Evolutionary conservation across 2,113 vertebrate genomes (phyloP), one percentile per base, ranked within the genome.

Genomic region (Hiodon tergisus): DNA sequence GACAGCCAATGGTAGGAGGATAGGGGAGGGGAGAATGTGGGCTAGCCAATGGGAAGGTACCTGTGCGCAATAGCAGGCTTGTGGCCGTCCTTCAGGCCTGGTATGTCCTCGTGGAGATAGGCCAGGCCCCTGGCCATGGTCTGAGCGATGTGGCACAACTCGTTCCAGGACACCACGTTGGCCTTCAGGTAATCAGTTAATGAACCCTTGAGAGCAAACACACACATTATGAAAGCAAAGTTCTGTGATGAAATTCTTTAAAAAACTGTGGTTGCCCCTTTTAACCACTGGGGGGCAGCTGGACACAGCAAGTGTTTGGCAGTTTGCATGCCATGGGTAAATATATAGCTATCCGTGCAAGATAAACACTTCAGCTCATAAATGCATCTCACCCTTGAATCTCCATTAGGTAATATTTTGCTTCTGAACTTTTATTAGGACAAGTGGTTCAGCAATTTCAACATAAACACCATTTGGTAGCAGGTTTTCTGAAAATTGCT

Each of bases 1-100:
- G 51, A 46, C 5, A 73, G 61, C 47, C 60, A 53, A 5, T 55
- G 17, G 10, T 62, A 57, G 52, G 53, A 3, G 14, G 6, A 4
- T 14, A 6, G 17, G 31, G 50, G 58, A 4, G 16, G 47, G 47
- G 58, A 5, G 9, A 46, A 16, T 11, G 48, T 3, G 50, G n/a
- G 11, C 10, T 8, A 55, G 17, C 13, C 53, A 66, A 57, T 10
- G 6, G 14, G 63, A 13, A 16, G 14, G 3, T 47, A 97, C 97
- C 97, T 96, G 83, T 99, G 97, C 16, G 97, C 98, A 76, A 99
- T 95, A 75, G 97, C 97, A 0, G 97, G 96, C 87, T 99, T 99
- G 62, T 97, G 95, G 3, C 93, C 94, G n/a, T 98, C 97, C 79
- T 93, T 95, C 72, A 95, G 90, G 78, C 93, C 94, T 66, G 96